Conservation (phyloP, 2,888 invertebrate genomes). For the Aspidiotus rigidus region DNA sequence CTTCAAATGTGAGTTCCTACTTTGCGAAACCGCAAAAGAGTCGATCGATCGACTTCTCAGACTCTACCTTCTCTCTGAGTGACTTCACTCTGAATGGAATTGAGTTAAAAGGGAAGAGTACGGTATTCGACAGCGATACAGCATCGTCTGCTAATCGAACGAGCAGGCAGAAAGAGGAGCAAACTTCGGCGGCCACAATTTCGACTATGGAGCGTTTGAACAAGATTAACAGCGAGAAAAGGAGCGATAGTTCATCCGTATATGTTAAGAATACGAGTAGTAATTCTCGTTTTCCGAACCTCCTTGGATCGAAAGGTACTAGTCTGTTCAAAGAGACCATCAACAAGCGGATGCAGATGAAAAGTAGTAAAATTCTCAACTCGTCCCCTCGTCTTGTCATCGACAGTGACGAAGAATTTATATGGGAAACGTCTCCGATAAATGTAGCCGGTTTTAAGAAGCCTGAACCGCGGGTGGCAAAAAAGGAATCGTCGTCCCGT, state of each 20-base stretch:
- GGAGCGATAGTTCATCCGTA: background rate
- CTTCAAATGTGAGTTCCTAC: background rate
- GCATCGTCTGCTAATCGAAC: background rate
- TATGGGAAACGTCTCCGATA: background rate
- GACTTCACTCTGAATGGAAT: background rate
- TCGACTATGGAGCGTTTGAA: background rate
- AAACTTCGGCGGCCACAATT: background rate
- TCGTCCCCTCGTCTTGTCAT: background rate
- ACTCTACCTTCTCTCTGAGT: background rate
- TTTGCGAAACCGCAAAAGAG: background rate
- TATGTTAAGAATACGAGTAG: background rate
- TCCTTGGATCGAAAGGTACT: background rate
- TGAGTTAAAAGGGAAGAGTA: background rate
- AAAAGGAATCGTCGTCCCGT: slow-evolving; percentile 1
- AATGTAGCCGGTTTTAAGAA: slow-evolving; percentile 16
- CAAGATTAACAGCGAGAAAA: background rate
- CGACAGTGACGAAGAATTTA: slow-evolving; percentile 19
- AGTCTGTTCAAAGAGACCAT: background rate
- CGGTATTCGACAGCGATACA: background rate
- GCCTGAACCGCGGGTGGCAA: slow-evolving; percentile 6
- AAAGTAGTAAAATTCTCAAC: background rate
- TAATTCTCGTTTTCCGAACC: background rate
- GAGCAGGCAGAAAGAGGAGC: background rate
- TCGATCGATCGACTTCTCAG: background rate
- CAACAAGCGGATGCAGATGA: background rate